These are phyloP conservation scores for Drosophila aldrichi DNA, from an alignment of 2,888 invertebrate genomes.

Conservation along the genomic window DNA sequence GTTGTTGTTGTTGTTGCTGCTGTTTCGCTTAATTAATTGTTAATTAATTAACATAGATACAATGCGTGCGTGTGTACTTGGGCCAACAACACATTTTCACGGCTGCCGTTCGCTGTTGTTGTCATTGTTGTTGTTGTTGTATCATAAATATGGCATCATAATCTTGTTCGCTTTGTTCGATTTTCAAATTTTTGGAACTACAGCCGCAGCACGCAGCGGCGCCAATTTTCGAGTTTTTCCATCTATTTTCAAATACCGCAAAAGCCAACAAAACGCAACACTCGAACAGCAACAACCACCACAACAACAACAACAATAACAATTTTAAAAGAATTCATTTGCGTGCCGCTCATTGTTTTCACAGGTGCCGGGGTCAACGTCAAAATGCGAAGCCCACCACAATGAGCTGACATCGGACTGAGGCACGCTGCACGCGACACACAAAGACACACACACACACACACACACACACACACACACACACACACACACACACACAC, in stretches of 20 bases:
- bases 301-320: constrained; percentile 16
- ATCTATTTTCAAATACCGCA: constrained; percentile 29
- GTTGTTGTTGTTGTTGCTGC: constrained; percentile 31
- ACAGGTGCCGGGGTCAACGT: constrained; percentile 48
- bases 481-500: too few species aligned
- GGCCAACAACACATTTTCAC: constrained; percentile 65
- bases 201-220: constrained; percentile 58
- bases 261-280: constrained; percentile 35
- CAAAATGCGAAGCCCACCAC: constrained; percentile 29
- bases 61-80: constrained; percentile 53
- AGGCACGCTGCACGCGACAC: constrained; percentile 25
- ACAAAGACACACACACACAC: neutral
- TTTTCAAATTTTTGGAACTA: constrained; percentile 31
- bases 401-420: neutral
- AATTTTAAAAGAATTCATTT: constrained; percentile 44
- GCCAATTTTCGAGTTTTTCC: constrained; percentile 46
- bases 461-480: neutral
- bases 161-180: constrained; percentile 61
- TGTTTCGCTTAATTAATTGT: constrained; percentile 77
- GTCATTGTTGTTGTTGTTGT: constrained; percentile 18
- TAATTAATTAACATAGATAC: constrained; percentile 79
- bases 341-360: constrained; percentile 57
- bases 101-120: constrained; percentile 56
- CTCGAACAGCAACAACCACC: constrained; percentile 4
- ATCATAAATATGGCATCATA: constrained; percentile 62